A percentile compares a stretch with the other conserved stretches of the same genome.
Conservation (phyloP, 2,113 vertebrate species). For the Cephalopterus ornatus region DNA sequence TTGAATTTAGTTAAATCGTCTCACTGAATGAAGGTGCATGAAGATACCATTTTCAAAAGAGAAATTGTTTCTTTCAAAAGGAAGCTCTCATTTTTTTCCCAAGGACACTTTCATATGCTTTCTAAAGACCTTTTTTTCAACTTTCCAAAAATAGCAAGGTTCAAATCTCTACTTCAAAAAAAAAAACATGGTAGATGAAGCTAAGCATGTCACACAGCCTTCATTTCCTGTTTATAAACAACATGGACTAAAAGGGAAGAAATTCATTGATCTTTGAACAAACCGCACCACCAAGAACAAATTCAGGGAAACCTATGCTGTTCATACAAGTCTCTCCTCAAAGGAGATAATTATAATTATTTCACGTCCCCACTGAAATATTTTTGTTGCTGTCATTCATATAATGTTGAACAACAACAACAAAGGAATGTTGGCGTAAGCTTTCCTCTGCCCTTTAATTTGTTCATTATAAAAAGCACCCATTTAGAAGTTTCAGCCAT, state of each 20-base stretch:
- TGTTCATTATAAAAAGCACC: background rate
- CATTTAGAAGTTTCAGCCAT: background rate
- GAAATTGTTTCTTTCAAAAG: background rate
- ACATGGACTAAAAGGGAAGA: background rate
- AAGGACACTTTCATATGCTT: constrained; percentile 32
- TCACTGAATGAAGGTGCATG: background rate
- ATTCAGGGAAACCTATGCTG: background rate
- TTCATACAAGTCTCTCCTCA: background rate
- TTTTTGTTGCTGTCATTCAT: background rate
- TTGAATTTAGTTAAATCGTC: background rate
- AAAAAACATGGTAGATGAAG: background rate
- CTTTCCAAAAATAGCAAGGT: background rate
- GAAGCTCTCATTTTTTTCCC: background rate
- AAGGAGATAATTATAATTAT: background rate
- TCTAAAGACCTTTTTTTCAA: background rate
- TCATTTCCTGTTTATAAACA: background rate
- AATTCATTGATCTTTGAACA: background rate
- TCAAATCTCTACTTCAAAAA: background rate
- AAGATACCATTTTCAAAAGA: background rate
- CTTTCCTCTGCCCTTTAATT: background rate
- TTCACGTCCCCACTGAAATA: background rate
- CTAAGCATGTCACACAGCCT: background rate
- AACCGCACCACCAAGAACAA: background rate
- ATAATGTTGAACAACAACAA: background rate
- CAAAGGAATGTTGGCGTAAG: background rate